Evolutionary conservation across 2,113 vertebrate species (phyloP), one percentile per base, ranked within the genome.

Genomic region (Ptilorrhoa leucosticta): DNA sequence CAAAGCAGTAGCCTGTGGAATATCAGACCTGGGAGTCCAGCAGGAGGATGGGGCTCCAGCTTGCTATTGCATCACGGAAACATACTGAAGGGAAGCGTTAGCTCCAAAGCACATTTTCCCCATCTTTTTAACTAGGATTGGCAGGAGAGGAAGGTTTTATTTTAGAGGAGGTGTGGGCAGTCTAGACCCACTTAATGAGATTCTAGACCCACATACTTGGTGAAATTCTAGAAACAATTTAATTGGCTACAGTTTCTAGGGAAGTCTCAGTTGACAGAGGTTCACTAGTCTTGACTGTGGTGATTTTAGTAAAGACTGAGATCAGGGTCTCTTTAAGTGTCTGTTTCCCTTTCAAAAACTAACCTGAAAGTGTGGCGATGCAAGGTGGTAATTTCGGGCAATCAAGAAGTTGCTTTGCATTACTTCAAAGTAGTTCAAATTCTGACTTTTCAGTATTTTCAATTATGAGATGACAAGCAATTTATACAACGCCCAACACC

Each of bases 61-160:
- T 44, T 65, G 13, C 3, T 44, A 1, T 15, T 51, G 6, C 22
- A 31, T 22, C 79, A 28, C 37, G 58, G 70, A 63, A 39, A 22
- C 9, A 2, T 10, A 28, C 33, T 14, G 31, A 37, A 48, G 37
- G 68, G 53, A 40, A 81, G 40, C 6, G 7, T 10, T 48, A 44
- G 6, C 22, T 66, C n/a, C 28, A 73, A 70, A 82, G 11, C 13
- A 24, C 18, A 37, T 60, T 37, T 1, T 0, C 11, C 8, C 6
- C 5, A 7, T 37, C 4, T 44, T 79, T 85, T 79, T 18, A 44
- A 39, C 8, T n/a, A 44, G 15, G 27, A 42, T 15, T 73, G 40
- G 9, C 33, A 80, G 44, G 23, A 66, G 26, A 64, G 3, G 4
- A 68, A 58, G 23, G 14, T 31, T 75, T 42, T 70, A 5, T 58